These are phyloP conservation scores for Conus ventricosus DNA, from an alignment of 1,140 invertebrate genomes.

Conservation along the genomic window DNA sequence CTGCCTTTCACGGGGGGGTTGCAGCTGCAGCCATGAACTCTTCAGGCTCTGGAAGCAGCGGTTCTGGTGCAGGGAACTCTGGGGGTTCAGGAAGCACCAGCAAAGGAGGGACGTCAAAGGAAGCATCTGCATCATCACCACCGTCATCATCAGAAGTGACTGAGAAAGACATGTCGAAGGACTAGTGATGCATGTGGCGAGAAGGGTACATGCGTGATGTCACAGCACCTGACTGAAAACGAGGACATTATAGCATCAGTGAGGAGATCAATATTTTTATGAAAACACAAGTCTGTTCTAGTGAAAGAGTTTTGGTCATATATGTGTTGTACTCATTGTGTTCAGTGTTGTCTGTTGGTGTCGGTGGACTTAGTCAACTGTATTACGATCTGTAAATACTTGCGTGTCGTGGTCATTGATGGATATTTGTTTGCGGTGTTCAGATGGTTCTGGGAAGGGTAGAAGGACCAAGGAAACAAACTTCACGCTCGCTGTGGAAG, in stretches of 20 bases:
- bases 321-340: not conserved
- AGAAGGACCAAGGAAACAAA: too few species aligned
- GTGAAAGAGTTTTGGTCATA: not conserved
- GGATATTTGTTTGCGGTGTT: not conserved
- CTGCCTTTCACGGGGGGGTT: conserved; percentile 13
- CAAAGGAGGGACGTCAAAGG: not conserved
- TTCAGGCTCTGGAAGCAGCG: not conserved
- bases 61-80: not conserved
- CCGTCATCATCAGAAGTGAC: not conserved
- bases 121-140: not conserved
- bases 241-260: not conserved
- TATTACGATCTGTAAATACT: not conserved
- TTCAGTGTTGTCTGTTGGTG: conserved; percentile 2
- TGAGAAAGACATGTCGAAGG: not conserved
- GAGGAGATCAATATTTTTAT: conserved; percentile 1
- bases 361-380: not conserved
- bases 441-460: too few species aligned
- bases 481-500: too few species aligned
- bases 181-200: not conserved
- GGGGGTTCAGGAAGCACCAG: not conserved
- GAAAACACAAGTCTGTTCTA: not conserved
- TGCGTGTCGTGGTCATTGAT: not conserved
- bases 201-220: not conserved
- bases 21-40: not conserved
- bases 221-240: too few species aligned